These are phyloP conservation scores for Miichthys miiuy DNA, from an alignment of 2,797 vertebrate species.

Conservation along the genomic window DNA sequence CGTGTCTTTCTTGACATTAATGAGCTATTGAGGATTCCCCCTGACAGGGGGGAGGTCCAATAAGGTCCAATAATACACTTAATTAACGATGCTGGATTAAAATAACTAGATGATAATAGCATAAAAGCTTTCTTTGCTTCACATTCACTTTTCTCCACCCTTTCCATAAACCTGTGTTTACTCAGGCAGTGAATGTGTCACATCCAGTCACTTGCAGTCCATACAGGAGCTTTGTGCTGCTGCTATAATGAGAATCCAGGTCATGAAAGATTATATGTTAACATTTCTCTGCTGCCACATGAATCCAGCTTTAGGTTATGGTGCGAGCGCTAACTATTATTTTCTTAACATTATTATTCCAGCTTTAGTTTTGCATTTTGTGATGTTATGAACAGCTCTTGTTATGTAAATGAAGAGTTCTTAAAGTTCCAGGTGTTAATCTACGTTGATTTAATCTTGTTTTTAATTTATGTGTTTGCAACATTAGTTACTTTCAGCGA, in stretches of 20 bases:
- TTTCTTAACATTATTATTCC: too few species aligned
- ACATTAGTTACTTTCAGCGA: constrained; percentile 1
- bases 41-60: too few species aligned
- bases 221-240: constrained; percentile 11
- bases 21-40: not conserved
- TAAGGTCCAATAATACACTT: too few species aligned
- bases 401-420: not conserved
- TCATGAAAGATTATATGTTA: constrained; percentile 9
- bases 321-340: not conserved
- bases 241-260: constrained; percentile 28
- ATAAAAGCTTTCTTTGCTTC: not conserved
- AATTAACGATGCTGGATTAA: too few species aligned
- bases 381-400: not conserved
- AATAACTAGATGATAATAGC: not conserved
- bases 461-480: not conserved
- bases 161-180: not conserved
- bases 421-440: not conserved
- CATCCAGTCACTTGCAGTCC: constrained; percentile 2
- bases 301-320: constrained; percentile 11
- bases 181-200: not conserved
- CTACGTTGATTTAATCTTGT: not conserved
- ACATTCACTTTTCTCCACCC: not conserved
- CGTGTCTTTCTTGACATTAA: not conserved
- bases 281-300: constrained; percentile 7
- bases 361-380: not conserved